phyloP scores from a whole-genome alignment of 2,113 vertebrate genomes.

The Gnathonemus echidnorhynchus region DNA sequence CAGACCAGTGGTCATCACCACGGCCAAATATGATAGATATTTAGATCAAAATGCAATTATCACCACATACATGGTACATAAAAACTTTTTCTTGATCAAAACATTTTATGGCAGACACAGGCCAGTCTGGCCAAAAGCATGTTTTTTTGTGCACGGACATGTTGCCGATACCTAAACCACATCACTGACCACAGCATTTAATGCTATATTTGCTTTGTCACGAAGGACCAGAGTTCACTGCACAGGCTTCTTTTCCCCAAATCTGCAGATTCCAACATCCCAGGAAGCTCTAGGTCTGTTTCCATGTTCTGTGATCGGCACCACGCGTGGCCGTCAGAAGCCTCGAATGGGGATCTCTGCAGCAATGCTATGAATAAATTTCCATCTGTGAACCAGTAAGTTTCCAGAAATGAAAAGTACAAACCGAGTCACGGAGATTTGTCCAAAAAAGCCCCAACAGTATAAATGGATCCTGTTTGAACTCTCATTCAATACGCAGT shows the following conservation, averaged over 20 bases:
- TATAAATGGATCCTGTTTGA: background rate
- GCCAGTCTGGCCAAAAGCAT: background rate
- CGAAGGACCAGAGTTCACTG: background rate
- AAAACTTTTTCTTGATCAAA: background rate
- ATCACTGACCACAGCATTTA: background rate
- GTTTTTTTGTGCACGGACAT: background rate
- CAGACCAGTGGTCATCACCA: background rate
- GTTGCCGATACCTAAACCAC: background rate
- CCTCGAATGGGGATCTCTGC: background rate
- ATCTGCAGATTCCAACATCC: background rate
- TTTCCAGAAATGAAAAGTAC: background rate
- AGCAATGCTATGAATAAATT: background rate
- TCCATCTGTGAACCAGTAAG: background rate
- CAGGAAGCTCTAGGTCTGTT: background rate
- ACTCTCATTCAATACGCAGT: background rate
- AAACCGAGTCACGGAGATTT: background rate
- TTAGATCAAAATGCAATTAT: background rate
- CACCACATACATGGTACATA: background rate
- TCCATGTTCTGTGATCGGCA: background rate
- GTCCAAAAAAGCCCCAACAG: background rate
- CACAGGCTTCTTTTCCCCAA: background rate
- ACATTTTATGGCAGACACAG: background rate
- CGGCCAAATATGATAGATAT: background rate
- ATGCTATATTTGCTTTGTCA: background rate
- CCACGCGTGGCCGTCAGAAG: background rate